Conservation (phyloP, 2,888 invertebrate genomes). For the Synanthedon tipuliformis region DNA sequence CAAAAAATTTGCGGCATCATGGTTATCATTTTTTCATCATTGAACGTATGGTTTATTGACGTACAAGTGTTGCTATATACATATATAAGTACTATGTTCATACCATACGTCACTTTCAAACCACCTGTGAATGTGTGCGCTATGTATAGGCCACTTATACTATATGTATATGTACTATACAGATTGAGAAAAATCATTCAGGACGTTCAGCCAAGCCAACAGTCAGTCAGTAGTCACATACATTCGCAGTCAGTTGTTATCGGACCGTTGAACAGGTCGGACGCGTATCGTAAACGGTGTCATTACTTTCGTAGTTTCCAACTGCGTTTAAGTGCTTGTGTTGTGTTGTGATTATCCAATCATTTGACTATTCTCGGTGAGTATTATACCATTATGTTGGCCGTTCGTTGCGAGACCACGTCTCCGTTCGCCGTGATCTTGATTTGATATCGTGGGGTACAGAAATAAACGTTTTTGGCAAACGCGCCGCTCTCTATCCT, state of each 20-base stretch:
- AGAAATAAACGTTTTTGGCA: conserved; percentile 60
- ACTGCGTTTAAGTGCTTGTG: conserved; percentile 27
- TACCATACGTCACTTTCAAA: conserved; percentile 34
- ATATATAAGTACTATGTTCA: not conserved
- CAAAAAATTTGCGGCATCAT: not conserved
- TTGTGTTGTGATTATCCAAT: conserved; percentile 40
- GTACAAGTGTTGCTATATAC: not conserved
- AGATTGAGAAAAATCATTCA: conserved; percentile 26
- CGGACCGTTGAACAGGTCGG: conserved; percentile 22
- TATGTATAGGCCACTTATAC: conserved; percentile 8
- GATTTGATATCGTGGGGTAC: conserved; percentile 20
- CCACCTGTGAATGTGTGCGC: conserved; percentile 21
- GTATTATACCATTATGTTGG: conserved; percentile 11
- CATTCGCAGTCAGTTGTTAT: conserved; percentile 36
- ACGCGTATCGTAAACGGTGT: conserved; percentile 25
- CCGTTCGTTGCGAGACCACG: no score
- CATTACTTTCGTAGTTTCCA: conserved; percentile 16
- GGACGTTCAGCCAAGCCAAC: not conserved
- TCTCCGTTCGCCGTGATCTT: conserved; percentile 29
- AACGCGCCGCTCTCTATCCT: conserved; percentile 34
- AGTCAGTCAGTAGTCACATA: no score
- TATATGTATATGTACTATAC: no score
- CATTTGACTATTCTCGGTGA: conserved; percentile 36
- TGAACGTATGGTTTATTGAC: not conserved
- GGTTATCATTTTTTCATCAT: not conserved